A percentile compares a stretch with the other conserved stretches of the same genome.
Conservation (phyloP, 2,888 invertebrate species). For the Boloria selene region DNA sequence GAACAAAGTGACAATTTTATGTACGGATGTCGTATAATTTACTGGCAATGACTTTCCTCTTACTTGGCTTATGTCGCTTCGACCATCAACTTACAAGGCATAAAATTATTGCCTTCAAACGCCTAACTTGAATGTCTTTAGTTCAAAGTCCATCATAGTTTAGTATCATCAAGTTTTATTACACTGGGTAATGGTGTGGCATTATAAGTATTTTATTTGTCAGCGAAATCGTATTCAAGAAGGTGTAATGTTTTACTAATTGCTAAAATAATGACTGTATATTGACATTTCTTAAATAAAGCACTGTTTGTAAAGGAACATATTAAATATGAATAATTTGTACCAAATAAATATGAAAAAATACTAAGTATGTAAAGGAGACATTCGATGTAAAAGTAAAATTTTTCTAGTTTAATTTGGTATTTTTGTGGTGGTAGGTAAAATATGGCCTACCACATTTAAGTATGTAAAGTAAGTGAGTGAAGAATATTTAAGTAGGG, state of each 20-base stretch:
- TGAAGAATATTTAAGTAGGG: no score
- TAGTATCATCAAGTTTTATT: constrained; percentile 20
- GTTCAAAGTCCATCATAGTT: constrained; percentile 22
- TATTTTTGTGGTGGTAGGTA: no score
- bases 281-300: no score
- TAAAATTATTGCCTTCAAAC: constrained; percentile 22
- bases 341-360: no score
- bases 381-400: no score
- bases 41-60: constrained; percentile 9
- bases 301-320: no score
- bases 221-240: neutral
- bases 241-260: neutral
- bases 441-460: no score
- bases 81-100: constrained; percentile 15
- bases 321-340: no score
- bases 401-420: no score
- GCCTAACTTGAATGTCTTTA: constrained; percentile 18
- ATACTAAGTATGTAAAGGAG: no score
- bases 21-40: constrained; percentile 19
- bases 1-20: constrained; percentile 23
- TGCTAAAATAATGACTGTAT: no score
- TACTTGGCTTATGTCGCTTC: constrained; percentile 5
- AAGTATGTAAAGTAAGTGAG: no score
- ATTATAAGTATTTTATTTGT: constrained; percentile 10
- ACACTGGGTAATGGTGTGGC: neutral